Evolutionary conservation across 92 coral and sea anemone species (phyloP), one percentile per base, ranked within the genome.

Genomic region (Chrysogorgia sp.): DNA sequence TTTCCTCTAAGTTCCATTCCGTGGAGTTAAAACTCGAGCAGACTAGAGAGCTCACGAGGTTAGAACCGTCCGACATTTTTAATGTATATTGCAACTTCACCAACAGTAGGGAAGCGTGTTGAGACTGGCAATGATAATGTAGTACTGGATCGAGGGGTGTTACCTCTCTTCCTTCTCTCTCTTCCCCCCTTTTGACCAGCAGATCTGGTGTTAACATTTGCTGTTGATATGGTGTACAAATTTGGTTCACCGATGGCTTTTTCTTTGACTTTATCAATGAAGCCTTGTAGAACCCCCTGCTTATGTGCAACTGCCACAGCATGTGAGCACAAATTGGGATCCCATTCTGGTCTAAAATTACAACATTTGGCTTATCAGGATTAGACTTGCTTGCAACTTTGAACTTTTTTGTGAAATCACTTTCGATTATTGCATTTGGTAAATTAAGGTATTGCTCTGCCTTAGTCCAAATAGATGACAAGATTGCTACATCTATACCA

Each of bases 301-400:
- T 15, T 52, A 12, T 52, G 58, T 15, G 2, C 58, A 52, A 52
- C 58, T 52, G 58, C 58, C 19, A 52, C 58, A 52, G 58, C 58
- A 52, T 52, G 58, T 26, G 13, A 52, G 58, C 58, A 52, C 58
- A 52, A 52, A 52, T 52, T 52, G 58, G 58, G 58, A 52, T 52
- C 23, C 58, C 58, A 26, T 12, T 26, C 58, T 52, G 58, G 58
- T 15, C 22, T 52, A 15, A 21, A 12, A 52, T 52, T 26, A 52
- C 58, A 19, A 52, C 58, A 52, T 52, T 52, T 52, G 58, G 58
- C 58, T 52, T 21, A 26, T 52, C 58, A 19, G 58, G 22, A 52
- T 52, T 21, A 26, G 58, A 52, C 58, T 52, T 52, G 58, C 58
- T 52, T 21, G 23, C 19, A 52, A 2, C 58, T 52, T 52, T 52